Evolutionary conservation across 2,888 invertebrate genomes (phyloP), one percentile per base, ranked within the genome.

Genomic region (Seira musarum): DNA sequence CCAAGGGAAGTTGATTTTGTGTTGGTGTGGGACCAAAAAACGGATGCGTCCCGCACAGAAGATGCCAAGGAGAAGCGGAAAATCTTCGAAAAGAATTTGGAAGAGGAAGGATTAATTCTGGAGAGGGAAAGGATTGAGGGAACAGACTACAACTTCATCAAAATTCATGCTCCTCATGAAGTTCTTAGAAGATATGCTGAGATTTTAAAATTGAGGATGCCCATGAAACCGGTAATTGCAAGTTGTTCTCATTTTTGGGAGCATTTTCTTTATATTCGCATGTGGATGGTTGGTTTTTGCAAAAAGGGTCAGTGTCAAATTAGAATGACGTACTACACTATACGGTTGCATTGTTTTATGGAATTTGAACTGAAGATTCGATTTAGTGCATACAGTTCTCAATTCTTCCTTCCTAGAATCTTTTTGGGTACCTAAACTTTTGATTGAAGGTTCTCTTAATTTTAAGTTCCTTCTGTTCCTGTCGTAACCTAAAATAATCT

Each of bases 191-290:
- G 96, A 87, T 97, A 97, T 89, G 93, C 96, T 81, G 98, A 98
- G 90, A 95, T 97, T 87, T 91, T 97, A 87, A 97, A 97, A 89
- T 91, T 97, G 24, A 92, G 96, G 88, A 93, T 97, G 94, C 97
- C 97, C 1, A 97, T 98, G 95, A 96, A 94, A 91, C 94, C 93
- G 91, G 93, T 95, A 88, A 88, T n/a, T n/a, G n/a, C n/a, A n/a
- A n/a, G n/a, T n/a, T n/a, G 87, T 67, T 8, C 19, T 19, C 21
- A 19, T 24, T 6, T 49, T 69, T 6, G 22, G 10, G 35, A 70
- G n/a, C 13, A 46, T n/a, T n/a, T n/a, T n/a, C n/a, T n/a, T n/a
- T n/a, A n/a, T n/a, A n/a, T n/a, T n/a, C n/a, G n/a, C n/a, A n/a
- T n/a, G n/a, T n/a, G n/a, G n/a, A n/a, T n/a, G n/a, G n/a, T n/a